These are phyloP conservation scores for Scelioninae gen. 2 DNA, from an alignment of 2,888 invertebrate species.

Conservation along the genomic window DNA sequence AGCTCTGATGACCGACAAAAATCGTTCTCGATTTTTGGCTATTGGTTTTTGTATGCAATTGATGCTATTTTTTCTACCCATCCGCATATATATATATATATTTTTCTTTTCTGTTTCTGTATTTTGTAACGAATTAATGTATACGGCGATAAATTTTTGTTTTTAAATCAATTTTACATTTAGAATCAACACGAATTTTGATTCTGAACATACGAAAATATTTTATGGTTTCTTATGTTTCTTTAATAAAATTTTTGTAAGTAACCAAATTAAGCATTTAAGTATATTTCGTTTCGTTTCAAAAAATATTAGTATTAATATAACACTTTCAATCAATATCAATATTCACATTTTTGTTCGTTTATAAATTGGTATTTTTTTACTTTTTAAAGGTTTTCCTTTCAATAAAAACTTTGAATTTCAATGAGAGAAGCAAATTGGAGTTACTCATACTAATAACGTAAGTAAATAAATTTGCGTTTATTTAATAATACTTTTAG, in stretches of 20 bases:
- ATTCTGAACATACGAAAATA: background rate
- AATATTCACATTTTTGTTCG: no score
- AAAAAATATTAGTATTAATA: background rate
- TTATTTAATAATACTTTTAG: no score
- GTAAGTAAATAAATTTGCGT: no score
- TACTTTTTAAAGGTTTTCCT: background rate
- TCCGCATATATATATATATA: no score
- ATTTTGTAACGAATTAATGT: constrained; percentile 3
- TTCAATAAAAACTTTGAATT: no score
- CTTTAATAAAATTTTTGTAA: constrained; percentile 40
- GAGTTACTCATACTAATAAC: no score
- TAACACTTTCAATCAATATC: no score
- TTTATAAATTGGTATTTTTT: background rate
- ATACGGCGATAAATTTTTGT: constrained; percentile 20
- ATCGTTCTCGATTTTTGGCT: constrained; percentile 18
- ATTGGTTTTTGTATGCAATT: constrained; percentile 19
- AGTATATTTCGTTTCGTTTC: no score
- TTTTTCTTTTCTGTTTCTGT: constrained; percentile 14
- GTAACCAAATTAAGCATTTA: no score
- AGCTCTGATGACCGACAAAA: constrained; percentile 25
- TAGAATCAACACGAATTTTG: constrained; percentile 6
- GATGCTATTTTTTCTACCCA: background rate
- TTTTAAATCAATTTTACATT: constrained; percentile 5
- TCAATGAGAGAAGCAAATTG: no score
- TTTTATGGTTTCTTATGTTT: constrained; percentile 36